Percentiles rank a stretch among this genome's conserved stretches.
phyloP scores from a whole-genome alignment of 2,113 vertebrate species.

The Steatornis caripensis region DNA sequence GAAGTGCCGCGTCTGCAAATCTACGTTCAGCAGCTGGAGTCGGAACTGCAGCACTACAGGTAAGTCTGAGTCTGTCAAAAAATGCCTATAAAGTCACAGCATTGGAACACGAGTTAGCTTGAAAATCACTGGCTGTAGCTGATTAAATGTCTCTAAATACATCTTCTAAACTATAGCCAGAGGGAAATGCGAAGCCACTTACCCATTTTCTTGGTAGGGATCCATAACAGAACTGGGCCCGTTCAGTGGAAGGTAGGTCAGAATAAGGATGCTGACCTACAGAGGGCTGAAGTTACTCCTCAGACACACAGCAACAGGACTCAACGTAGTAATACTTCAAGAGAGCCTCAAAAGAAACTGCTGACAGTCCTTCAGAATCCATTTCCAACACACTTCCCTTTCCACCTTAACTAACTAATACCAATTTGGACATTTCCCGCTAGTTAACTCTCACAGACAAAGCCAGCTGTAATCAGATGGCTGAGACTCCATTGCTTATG shows the following conservation, averaged over 20 bases:
- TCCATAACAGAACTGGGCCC: background rate
- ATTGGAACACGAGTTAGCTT: background rate
- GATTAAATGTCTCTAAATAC: background rate
- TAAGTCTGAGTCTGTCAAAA: slow-evolving; percentile 44
- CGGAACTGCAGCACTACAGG: slow-evolving; percentile 84
- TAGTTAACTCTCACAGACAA: background rate
- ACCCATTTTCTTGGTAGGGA: background rate
- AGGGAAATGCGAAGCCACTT: background rate
- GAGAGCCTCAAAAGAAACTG: background rate
- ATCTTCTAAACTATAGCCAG: background rate
- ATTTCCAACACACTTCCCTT: background rate
- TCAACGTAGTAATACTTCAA: background rate
- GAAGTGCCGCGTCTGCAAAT: slow-evolving; percentile 79
- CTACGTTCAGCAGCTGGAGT: slow-evolving; percentile 80
- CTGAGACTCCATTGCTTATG: background rate
- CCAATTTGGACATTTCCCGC: background rate
- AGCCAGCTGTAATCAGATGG: background rate
- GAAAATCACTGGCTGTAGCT: background rate
- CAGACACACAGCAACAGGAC: background rate
- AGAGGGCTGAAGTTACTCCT: background rate
- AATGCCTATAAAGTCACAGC: background rate
- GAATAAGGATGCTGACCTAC: background rate
- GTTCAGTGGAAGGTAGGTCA: background rate
- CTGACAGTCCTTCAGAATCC: background rate
- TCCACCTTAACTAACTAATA: background rate